These are phyloP conservation scores for Mormyrops attenuatus DNA, from an alignment of 2,797 vertebrate species.

Conservation along the genomic window DNA sequence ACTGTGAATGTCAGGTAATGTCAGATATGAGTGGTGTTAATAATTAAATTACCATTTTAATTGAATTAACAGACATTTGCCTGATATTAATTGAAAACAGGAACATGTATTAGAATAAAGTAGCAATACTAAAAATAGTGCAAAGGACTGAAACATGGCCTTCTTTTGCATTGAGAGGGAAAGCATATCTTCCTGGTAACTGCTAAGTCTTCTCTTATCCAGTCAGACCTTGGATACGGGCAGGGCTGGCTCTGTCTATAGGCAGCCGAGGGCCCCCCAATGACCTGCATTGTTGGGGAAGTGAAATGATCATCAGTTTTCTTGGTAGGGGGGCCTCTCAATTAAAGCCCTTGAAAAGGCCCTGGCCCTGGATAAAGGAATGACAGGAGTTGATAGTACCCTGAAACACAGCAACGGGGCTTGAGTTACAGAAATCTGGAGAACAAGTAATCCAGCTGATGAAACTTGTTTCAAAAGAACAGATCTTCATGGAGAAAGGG, in stretches of 20 bases:
- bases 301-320: neutral
- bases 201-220: neutral
- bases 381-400: neutral
- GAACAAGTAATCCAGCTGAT: neutral
- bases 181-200: neutral
- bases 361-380: neutral
- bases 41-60: neutral
- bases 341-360: neutral
- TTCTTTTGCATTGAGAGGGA: neutral
- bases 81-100: neutral
- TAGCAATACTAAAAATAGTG: neutral
- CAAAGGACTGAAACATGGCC: neutral
- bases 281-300: neutral
- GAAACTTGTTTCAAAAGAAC: neutral
- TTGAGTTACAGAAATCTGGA: neutral
- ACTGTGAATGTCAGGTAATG: neutral
- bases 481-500: neutral
- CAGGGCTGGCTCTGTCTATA: neutral
- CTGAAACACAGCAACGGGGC: neutral
- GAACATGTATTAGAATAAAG: neutral
- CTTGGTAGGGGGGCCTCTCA: neutral
- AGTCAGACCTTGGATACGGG: neutral
- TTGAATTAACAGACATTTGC: neutral
- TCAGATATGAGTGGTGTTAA: neutral
- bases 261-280: neutral